Percentiles rank a stretch among this genome's conserved stretches.
These are phyloP conservation scores for Danionella dracula DNA, from an alignment of 2,797 vertebrate genomes.

Conservation along the genomic window DNA sequence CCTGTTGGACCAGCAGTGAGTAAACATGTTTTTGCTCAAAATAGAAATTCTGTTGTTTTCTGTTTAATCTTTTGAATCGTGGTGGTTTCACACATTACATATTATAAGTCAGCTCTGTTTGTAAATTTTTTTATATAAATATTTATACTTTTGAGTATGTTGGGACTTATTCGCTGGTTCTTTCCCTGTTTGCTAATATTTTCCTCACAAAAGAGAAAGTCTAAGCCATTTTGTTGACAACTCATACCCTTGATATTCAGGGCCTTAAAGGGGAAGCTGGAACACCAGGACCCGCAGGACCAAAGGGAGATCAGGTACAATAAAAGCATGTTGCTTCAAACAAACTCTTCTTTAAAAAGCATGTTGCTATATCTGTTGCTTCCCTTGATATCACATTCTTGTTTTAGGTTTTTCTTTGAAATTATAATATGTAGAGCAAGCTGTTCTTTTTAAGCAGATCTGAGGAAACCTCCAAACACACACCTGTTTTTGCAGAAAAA, in stretches of 20 bases:
- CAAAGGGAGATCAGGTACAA: slow-evolving; percentile 87
- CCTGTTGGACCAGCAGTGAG: slow-evolving; percentile 76
- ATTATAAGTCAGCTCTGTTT: no score
- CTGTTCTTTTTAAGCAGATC: neutral
- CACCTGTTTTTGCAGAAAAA: slow-evolving; percentile 9
- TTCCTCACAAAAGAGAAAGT: no score
- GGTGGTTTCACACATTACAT: no score
- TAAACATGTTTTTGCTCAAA: slow-evolving; percentile 35
- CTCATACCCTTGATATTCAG: slow-evolving; percentile 56
- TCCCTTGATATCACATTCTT: slow-evolving; percentile 2
- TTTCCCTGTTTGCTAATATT: no score
- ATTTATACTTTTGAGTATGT: no score
- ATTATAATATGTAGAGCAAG: neutral
- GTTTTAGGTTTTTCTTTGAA: neutral
- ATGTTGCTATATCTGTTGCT: neutral
- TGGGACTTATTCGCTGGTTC: no score
- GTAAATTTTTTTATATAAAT: no score
- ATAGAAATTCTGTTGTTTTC: no score
- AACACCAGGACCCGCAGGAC: slow-evolving; percentile 67
- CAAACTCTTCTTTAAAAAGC: neutral
- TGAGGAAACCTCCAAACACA: slow-evolving; percentile 1
- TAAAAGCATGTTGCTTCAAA: neutral
- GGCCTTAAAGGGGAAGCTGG: slow-evolving; percentile 87
- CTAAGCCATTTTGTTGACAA: no score
- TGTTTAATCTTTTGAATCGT: no score